Evolutionary conservation across 2,888 invertebrate species (phyloP), one percentile per base, ranked within the genome.

Genomic region (Euproctis similis): DNA sequence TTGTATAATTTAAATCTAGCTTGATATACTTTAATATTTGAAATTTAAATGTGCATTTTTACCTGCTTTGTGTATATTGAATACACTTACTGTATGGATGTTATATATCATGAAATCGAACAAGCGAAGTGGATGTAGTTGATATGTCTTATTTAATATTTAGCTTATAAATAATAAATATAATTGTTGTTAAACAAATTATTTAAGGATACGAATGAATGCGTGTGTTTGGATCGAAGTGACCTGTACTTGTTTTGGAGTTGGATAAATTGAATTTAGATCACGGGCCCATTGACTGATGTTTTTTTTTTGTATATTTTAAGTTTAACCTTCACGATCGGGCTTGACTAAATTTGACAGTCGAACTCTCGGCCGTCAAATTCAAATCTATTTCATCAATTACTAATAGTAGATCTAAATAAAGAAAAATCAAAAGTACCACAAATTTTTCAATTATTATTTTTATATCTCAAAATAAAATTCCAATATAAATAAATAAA

Each of bases 91-190:
- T 55, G 30, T 47, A 46, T 49, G 54, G 54, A 63, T 61, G 63
- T 71, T 70, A 66, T 76, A 74, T 70, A 68, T 74, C 68, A 75
- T 76, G 68, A 73, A 76, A 71, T 78, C 73, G 75, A 78, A 73
- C 78, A 76, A 80, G 74, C 6, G 14, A n/a, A n/a, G n/a, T 66
- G 64, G 52, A 58, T 59, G 59, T 63, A 66, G 55, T 54, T 47
- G 47, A 47, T 50, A 49, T 53, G 53, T 22, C 2, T 22, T 12
- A 12, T 8, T 44, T 46, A 52, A 48, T 60, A 59, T 56, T 58
- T 56, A 47, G 40, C n/a, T n/a, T n/a, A n/a, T 49, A 39, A 39
- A 42, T 21, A 51, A 40, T 52, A 43, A 42, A 45, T 52, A 48
- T 42, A 50, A 40, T 34, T 46, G 45, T 49, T 53, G 53, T 53